Evolutionary conservation across 2,888 invertebrate genomes (phyloP), one percentile per base, ranked within the genome.

Genomic region (Rhimphoctona megacephalus): DNA sequence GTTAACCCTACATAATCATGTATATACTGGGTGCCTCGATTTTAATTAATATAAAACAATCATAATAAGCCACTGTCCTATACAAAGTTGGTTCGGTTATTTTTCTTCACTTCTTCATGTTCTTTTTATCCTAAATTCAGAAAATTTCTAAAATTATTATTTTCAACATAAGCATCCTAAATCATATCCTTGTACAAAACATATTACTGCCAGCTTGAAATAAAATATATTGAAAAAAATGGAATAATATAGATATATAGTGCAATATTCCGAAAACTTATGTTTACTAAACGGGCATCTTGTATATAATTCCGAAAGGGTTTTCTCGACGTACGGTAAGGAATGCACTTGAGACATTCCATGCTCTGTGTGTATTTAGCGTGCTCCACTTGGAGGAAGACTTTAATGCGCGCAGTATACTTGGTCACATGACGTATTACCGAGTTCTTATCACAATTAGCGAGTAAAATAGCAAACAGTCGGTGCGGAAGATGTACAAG

Each of bases 401-500:
- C 83, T 83, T 86, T 66, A 83, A 73, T 67, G 25, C 30, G 6
- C 64, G 69, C 67, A 49, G 69, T 70, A 46, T 30, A 82, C 49
- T 79, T 70, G 70, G 49, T 67, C 79, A 49, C 79, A 49, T 72
- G 70, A 72, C 76, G 76, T 54, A 83, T 83, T 83, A 80, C 66
- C 79, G 69, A 57, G 70, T 83, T 76, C 22, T 83, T 86, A 86
- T 86, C 83, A 80, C 79, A 86, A 86, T 86, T 80, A 86, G 57
- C 33, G 83, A 69, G 70, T 76, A 77, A 72, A 80, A 86, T 86
- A 83, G 74, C 76, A 72, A 80, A 49, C 80, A 57, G 30, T 73
- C 64, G 72, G 49, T 69, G 79, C 46, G 52, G 36, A 85, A 85
- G 78, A 76, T 64, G 74, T 66, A 76, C 85, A 80, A 43, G 70